Base-by-base conservation (phyloP, 2,797 vertebrate genomes). In the Lithobates pipiens region DNA sequence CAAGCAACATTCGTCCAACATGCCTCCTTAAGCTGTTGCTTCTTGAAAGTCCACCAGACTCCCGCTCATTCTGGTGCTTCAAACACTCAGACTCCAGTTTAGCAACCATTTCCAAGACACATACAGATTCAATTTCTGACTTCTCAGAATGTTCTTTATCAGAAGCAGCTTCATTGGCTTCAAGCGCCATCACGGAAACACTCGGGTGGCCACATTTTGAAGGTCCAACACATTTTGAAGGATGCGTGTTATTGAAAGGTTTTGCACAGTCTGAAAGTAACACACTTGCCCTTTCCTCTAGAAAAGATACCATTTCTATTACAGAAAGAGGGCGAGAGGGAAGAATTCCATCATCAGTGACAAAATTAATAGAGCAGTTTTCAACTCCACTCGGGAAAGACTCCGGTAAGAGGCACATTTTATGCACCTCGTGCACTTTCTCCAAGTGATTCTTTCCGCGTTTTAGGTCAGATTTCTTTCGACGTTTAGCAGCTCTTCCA, bases 91-190 rank as follows among this genome's bases (percentile, higher is more conserved):
- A 98, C 90, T 99, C 98, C 85, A 99, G 92, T 93, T 89, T 95
- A 23, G 98, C 98, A 75, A 99, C 97, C 96, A 99, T 97, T 92
- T 99, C 97, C 5, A 96, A 94, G 87, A 99, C 98, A 0, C 93
- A 92, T 84, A 98, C 80, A 0, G 95, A 95, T 85, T 99, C 98
- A 29, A 90, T 90, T 84, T 96, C 95, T 0, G 84, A 1, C 0
- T 76, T 16, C 39, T 92, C 90, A 27, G 90, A 88, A 50, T 83
- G 50, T 39, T 88, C 90, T 77, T 88, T 89, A 87, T 90, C 92
- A 34, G 0, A 2, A 0, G 34, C 84, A 0, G 77, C 89, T 77
- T 95, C 94, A 4, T 89, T 91, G 0, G 86, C 57, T 85, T 85
- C 89, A 0, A 80, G 84, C 0, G 88, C 2, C 16, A 90, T 29